Conservation (phyloP, 2,888 invertebrate species). For the Lithosia quadra region DNA sequence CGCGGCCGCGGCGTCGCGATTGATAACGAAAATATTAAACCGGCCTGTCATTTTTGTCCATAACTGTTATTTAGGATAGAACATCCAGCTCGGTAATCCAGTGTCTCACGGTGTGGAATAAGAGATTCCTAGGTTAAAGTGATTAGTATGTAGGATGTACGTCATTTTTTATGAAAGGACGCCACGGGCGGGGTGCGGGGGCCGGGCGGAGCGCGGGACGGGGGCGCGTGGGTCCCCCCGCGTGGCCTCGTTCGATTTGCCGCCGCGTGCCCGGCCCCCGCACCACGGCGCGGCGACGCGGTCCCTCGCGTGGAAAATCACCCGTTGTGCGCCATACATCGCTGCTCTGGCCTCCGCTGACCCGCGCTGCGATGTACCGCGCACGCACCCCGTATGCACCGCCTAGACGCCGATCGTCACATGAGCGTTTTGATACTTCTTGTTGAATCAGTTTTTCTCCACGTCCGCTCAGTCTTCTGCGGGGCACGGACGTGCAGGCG, state of each 20-base stretch:
- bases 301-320: conserved; percentile 68
- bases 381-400: conserved; percentile 56
- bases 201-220: conserved; percentile 48
- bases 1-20: conserved; percentile 74
- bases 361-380: conserved; percentile 63
- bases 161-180: conserved; percentile 80
- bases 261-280: conserved; percentile 64
- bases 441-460: conserved; percentile 68
- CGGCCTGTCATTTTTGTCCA: conserved; percentile 83
- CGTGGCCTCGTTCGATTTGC: conserved; percentile 86
- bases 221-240: conserved; percentile 61
- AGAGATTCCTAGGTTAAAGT: conserved; percentile 86
- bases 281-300: conserved; percentile 61
- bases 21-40: conserved; percentile 66
- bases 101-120: conserved; percentile 79
- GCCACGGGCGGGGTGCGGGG: conserved; percentile 65
- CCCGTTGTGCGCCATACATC: conserved; percentile 70
- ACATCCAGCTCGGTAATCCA: conserved; percentile 80
- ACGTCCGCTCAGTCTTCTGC: conserved; percentile 67
- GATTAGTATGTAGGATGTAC: conserved; percentile 82
- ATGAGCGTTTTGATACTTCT: conserved; percentile 71
- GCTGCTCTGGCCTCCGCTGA: conserved; percentile 55
- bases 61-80: conserved; percentile 80
- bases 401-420: conserved; percentile 61
- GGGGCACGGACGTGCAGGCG: conserved; percentile 59